Conservation (phyloP, 2,888 invertebrate genomes). For the Drosophila bunnanda region DNA sequence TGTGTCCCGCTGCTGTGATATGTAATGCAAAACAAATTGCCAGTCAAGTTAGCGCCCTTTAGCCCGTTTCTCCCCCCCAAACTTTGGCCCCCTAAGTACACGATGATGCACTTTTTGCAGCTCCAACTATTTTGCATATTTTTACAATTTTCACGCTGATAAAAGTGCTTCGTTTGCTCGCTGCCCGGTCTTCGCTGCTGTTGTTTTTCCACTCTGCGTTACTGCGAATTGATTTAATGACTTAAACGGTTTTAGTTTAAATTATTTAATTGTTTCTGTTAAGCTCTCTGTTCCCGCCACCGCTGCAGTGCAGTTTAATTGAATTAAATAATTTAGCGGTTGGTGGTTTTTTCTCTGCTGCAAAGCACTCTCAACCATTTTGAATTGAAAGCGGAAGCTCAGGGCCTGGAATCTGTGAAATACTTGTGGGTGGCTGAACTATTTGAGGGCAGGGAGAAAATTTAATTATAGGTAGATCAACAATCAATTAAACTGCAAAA, state of each 20-base stretch:
- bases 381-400: slow-evolving; percentile 20
- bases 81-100: neutral
- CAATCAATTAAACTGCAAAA: neutral
- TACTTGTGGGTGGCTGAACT: neutral
- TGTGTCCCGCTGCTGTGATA: neutral
- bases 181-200: slow-evolving; percentile 1
- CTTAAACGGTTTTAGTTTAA: slow-evolving; percentile 55
- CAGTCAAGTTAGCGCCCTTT: slow-evolving; percentile 2
- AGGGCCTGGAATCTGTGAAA: neutral
- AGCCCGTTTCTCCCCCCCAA: neutral
- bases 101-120: slow-evolving; percentile 26
- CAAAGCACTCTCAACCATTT: slow-evolving; percentile 15
- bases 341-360: slow-evolving; percentile 8
- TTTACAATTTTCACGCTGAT: slow-evolving; percentile 49
- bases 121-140: slow-evolving; percentile 58
- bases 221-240: slow-evolving; percentile 66
- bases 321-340: slow-evolving; percentile 69
- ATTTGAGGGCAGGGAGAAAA: neutral
- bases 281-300: slow-evolving; percentile 18
- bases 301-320: slow-evolving; percentile 52
- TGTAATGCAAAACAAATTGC: slow-evolving; percentile 38
- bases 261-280: slow-evolving; percentile 65
- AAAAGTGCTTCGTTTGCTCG: slow-evolving; percentile 32
- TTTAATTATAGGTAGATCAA: slow-evolving; percentile 10
- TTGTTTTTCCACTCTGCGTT: slow-evolving; percentile 3